Evolutionary conservation across 2,113 vertebrate genomes (phyloP).

Genomic region (Pogona vitticeps): DNA sequence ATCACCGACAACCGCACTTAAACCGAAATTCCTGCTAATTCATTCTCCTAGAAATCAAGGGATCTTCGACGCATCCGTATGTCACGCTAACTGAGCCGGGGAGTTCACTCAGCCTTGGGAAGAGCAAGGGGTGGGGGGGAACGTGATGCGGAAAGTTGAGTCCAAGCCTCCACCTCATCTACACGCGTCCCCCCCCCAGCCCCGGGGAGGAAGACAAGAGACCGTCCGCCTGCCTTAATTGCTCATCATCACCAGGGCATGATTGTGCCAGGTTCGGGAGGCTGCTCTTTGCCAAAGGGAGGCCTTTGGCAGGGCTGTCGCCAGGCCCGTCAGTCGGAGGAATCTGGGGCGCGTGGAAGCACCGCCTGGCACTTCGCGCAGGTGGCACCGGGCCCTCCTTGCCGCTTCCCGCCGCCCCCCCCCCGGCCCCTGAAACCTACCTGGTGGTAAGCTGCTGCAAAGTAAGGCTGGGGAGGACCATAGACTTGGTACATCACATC

Average conservation of each 20-base stretch:
- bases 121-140: too few relatives aligned
- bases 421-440: slow-evolving; percentile 69
- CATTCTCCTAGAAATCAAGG: neutral
- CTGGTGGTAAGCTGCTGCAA: slow-evolving; percentile 90
- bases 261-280: neutral
- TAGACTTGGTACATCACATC: slow-evolving; percentile 99
- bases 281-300: too few relatives aligned
- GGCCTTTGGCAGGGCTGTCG: neutral
- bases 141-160: neutral
- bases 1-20: neutral
- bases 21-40: neutral
- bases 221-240: neutral
- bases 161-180: too few relatives aligned
- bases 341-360: neutral
- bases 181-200: too few relatives aligned
- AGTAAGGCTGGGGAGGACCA: slow-evolving; percentile 90
- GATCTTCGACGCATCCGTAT: neutral
- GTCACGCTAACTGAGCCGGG: neutral
- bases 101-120: neutral
- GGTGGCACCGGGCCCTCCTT: neutral
- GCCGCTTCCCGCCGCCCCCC: slow-evolving; percentile 28
- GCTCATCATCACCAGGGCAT: neutral
- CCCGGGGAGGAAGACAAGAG: neutral
- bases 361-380: neutral
- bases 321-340: neutral